Percentiles rank a stretch among this genome's conserved stretches.
phyloP scores from a whole-genome alignment of 2,797 vertebrate genomes.

The Oreochromis grahami region DNA sequence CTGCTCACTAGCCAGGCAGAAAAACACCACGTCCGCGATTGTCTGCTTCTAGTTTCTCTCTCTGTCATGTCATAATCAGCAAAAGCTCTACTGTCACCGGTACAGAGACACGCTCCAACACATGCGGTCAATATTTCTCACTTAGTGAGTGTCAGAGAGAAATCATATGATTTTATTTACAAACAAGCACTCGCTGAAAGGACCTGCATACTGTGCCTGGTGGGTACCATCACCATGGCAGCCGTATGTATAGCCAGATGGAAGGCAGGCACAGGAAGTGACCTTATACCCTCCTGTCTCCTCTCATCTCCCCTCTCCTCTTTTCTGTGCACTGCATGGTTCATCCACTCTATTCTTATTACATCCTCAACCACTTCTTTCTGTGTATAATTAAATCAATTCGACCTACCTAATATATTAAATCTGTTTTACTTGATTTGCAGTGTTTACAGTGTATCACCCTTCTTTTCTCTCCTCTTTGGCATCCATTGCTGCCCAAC shows the following conservation, averaged over 20 bases:
- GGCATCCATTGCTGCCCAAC: slow-evolving; percentile 6
- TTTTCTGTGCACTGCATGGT: not conserved
- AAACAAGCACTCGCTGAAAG: not conserved
- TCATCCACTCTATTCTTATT: not conserved
- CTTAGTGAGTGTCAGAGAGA: not conserved
- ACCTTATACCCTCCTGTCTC: slow-evolving; percentile 45
- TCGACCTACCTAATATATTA: not conserved
- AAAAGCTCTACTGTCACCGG: slow-evolving; percentile 31
- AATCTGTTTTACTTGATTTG: not conserved
- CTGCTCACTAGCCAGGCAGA: slow-evolving; percentile 71
- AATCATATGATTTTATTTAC: slow-evolving; percentile 6
- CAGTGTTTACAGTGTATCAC: not conserved
- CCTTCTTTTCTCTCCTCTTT: not conserved
- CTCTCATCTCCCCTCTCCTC: slow-evolving; percentile 16
- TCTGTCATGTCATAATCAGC: slow-evolving; percentile 65
- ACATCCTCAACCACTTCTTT: not conserved
- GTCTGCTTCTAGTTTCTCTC: slow-evolving; percentile 47
- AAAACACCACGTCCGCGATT: slow-evolving; percentile 66
- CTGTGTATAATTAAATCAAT: not conserved
- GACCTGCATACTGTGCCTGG: slow-evolving; percentile 18
- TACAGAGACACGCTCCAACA: not conserved
- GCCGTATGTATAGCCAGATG: slow-evolving; percentile 44
- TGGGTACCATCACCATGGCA: slow-evolving; percentile 26
- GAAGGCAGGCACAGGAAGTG: slow-evolving; percentile 43
- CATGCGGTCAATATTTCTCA: not conserved